Percentiles rank a stretch among this genome's conserved stretches.
These are phyloP conservation scores for Gallirallus australis DNA, from an alignment of 2,797 vertebrate species.

Conservation along the genomic window DNA sequence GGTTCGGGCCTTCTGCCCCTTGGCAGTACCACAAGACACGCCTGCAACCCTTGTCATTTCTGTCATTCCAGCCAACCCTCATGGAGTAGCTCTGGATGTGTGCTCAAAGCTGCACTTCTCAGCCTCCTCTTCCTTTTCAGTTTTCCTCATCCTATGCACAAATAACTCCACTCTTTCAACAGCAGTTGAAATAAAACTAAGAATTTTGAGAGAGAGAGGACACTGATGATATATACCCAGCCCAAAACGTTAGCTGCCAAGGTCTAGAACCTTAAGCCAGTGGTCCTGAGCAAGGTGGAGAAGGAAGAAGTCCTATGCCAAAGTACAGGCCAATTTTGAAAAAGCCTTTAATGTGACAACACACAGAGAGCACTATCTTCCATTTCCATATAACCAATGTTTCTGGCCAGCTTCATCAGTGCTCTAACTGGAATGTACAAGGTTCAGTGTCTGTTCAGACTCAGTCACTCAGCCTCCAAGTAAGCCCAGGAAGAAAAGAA, in stretches of 20 bases:
- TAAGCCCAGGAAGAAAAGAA: background rate
- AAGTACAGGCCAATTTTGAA: background rate
- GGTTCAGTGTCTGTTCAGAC: background rate
- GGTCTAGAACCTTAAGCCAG: background rate
- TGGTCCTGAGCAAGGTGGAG: background rate
- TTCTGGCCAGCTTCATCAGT: background rate
- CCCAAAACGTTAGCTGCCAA: background rate
- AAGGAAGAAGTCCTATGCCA: background rate
- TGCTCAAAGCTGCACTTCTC: background rate
- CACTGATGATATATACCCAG: background rate
- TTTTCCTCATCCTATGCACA: constrained; percentile 1
- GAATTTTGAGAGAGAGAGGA: constrained; percentile 49
- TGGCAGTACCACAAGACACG: background rate
- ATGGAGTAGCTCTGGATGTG: background rate
- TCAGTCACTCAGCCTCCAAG: background rate
- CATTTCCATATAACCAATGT: background rate
- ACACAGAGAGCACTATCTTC: background rate
- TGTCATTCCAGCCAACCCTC: background rate
- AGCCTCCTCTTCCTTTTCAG: background rate
- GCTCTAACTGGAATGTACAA: background rate
- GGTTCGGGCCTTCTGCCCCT: background rate
- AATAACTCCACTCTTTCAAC: constrained; percentile 2
- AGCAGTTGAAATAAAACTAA: constrained; percentile 23
- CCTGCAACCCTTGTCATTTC: background rate
- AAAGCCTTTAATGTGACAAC: background rate